Conservation (phyloP, 2,888 invertebrate species). For the Macrophya alboannulata region DNA sequence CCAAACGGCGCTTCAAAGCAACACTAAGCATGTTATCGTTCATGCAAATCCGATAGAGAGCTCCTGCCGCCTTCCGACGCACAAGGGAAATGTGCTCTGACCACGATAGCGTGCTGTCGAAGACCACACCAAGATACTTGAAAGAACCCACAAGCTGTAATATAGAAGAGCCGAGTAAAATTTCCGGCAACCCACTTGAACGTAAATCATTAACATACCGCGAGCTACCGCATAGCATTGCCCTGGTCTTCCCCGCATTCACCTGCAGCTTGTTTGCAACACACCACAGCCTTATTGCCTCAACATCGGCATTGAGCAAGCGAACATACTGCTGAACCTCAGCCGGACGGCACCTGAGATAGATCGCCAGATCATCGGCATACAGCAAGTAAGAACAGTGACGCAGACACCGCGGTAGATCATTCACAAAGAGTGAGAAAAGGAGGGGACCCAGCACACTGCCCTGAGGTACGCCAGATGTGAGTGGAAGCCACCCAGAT, state of each 20-base stretch:
- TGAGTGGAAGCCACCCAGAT: neutral
- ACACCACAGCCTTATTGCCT: neutral
- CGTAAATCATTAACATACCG: neutral
- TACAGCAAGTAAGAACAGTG: neutral
- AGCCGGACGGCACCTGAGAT: too few relatives aligned
- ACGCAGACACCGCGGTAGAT: neutral
- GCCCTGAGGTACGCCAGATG: neutral
- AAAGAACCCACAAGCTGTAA: neutral
- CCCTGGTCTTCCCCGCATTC: neutral
- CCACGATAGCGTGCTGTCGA: conserved; percentile 14
- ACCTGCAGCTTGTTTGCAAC: neutral
- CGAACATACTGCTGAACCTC: neutral
- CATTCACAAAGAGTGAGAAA: conserved; percentile 12
- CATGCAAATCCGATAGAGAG: conserved; percentile 11
- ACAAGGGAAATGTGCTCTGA: neutral
- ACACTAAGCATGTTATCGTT: neutral
- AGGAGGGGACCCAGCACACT: conserved; percentile 11
- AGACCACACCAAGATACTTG: neutral
- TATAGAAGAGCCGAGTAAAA: neutral
- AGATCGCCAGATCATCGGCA: neutral
- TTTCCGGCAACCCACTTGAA: neutral
- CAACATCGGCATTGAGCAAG: neutral
- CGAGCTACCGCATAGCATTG: neutral
- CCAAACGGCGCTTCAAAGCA: neutral
- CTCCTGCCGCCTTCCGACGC: neutral